phyloP scores from a whole-genome alignment of 1,140 invertebrate genomes.

The Meloidogyne chitwoodi region DNA sequence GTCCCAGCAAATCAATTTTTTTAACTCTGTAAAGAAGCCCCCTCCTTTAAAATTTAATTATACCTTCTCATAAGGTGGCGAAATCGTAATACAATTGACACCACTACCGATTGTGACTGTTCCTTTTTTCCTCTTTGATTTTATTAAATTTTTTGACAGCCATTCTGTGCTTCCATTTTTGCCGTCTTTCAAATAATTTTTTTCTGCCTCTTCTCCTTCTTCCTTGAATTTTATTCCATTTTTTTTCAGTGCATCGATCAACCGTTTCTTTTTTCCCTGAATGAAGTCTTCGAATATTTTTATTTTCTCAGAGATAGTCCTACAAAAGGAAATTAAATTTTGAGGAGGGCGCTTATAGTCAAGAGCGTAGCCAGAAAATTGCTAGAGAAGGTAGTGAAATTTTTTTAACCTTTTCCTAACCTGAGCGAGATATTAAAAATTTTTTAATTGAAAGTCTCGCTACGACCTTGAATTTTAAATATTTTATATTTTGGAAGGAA shows the following conservation, averaged over 20 bases:
- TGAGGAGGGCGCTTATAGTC: not conserved
- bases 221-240: constrained; percentile 13
- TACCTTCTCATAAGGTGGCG: constrained; percentile 16
- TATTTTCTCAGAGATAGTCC: not conserved
- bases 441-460: not conserved
- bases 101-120: not conserved
- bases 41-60: not conserved
- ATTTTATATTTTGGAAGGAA: not conserved
- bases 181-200: not conserved
- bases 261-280: not conserved
- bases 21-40: no score
- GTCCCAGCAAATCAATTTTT: not conserved
- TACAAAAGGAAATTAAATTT: not conserved
- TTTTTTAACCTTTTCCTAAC: no score
- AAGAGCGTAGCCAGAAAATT: not conserved
- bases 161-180: not conserved
- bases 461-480: not conserved
- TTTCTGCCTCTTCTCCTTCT: not conserved
- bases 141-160: not conserved
- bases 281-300: constrained; percentile 10
- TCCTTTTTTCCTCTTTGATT: not conserved
- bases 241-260: constrained; percentile 11
- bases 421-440: not conserved
- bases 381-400: no score
- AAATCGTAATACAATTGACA: not conserved